Base-by-base conservation (phyloP, 2,797 vertebrate species). In the Oryzias sinensis region DNA sequence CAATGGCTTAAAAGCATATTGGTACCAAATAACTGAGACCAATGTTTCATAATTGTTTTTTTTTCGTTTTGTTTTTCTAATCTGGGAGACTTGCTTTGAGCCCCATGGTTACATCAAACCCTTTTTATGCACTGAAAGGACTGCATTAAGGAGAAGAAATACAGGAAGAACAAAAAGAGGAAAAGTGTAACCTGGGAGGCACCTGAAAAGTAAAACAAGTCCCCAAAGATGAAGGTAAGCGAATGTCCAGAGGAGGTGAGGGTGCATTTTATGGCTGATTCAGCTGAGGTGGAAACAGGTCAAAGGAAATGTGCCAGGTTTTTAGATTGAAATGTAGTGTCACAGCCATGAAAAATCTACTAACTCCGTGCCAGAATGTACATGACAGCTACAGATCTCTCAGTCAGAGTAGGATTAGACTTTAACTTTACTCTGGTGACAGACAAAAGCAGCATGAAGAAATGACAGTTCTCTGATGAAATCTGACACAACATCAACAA, bases 81-180 rank as follows among this genome's bases (percentile, higher is more conserved):
- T 16, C 7, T 53, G 53, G 62, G 56, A 25, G 62, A 46, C 65
- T 56, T 27, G 72, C 72, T 63, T 48, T 61, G 58, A 61, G 72
- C 61, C 87, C 87, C 6, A 68, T 77, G 83, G 84, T 82, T 64
- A 87, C 74, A 86, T 88, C 85, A 87, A 80, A 77, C 65, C 77
- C 81, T 84, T 87, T 82, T 78, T 71, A 22, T 77, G 77, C 63
- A 55, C 67, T 33, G 63, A 76, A 55, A 79, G 52, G 54, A 73
- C 51, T 53, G 59, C 68, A 52, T 61, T 64, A 71, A 56, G 70
- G 74, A 53, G 59, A 68, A 67, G 50, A 60, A 65, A 65, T 56
- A 27, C 5, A 65, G 57, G 25, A 1, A 27, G 9, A 29, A 49
- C 54, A 6, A 37, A 65, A 25, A 0, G 16, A 53, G 24, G 44